phyloP scores from a whole-genome alignment of 64 coral and sea anemone species.

The Anthopleura sola region DNA sequence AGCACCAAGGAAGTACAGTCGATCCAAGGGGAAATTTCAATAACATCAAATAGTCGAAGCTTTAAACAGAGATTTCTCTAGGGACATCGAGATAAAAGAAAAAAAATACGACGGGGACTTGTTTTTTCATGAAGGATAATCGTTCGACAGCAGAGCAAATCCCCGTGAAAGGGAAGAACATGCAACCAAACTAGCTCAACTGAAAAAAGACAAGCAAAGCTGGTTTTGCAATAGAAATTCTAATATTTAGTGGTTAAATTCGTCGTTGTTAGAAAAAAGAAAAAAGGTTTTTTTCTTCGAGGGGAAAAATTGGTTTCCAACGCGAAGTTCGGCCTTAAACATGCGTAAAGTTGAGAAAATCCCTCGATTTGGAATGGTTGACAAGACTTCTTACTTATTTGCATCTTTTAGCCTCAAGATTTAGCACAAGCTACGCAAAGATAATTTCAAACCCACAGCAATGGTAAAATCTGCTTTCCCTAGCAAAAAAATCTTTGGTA shows the following conservation, averaged over 20 bases:
- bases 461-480: neutral
- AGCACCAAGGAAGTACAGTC: neutral
- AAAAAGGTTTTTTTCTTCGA: neutral
- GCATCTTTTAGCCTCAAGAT: neutral
- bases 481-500: neutral
- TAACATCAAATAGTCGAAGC: neutral
- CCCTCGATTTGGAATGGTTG: neutral
- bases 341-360: neutral
- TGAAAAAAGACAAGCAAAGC: neutral
- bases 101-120: neutral
- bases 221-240: neutral
- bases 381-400: neutral
- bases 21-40: neutral
- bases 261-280: neutral
- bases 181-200: neutral
- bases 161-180: neutral
- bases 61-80: neutral
- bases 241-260: neutral
- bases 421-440: slow-evolving; percentile 2
- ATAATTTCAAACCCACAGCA: neutral
- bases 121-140: neutral
- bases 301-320: neutral
- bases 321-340: neutral
- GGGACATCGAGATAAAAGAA: neutral
- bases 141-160: neutral